A percentile compares a stretch with the other conserved stretches of the same genome.
These are phyloP conservation scores for Tragelaphus imberbis DNA, from an alignment of 2,113 vertebrate species.

Conservation along the genomic window DNA sequence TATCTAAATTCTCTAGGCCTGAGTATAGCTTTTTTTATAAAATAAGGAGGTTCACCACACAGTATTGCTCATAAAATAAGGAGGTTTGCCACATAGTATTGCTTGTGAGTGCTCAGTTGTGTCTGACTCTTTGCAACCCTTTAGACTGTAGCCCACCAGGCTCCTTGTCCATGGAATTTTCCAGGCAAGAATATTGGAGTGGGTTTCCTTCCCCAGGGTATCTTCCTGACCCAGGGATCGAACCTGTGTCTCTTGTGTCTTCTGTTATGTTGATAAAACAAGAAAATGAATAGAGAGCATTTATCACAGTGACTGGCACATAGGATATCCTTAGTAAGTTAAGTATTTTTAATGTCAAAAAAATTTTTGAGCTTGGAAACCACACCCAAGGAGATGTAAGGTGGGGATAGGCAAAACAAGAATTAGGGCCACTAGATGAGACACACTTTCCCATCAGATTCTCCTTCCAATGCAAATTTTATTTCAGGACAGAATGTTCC, in stretches of 20 bases:
- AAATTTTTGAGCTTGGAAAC: neutral
- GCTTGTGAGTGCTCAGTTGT: neutral
- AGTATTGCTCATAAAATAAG: neutral
- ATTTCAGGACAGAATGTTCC: neutral
- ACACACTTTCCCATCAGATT: neutral
- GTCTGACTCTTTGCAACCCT: neutral
- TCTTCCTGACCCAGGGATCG: neutral
- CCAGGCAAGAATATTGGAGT: neutral
- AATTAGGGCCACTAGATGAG: neutral
- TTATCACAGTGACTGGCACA: neutral
- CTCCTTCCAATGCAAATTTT: neutral
- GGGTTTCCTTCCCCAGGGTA: neutral
- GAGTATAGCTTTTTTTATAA: neutral
- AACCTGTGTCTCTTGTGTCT: neutral
- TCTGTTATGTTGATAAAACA: neutral
- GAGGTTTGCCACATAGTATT: neutral
- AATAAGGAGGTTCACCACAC: neutral
- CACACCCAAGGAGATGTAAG: neutral
- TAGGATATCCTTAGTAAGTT: neutral
- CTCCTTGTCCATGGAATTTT: neutral
- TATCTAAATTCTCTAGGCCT: neutral
- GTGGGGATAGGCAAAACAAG: neutral
- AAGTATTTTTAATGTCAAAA: neutral
- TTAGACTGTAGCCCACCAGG: neutral
- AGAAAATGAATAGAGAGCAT: neutral